Evolutionary conservation across 2,888 invertebrate species (phyloP), one percentile per base, ranked within the genome.

Genomic region (Pseudeuparius sepicola): DNA sequence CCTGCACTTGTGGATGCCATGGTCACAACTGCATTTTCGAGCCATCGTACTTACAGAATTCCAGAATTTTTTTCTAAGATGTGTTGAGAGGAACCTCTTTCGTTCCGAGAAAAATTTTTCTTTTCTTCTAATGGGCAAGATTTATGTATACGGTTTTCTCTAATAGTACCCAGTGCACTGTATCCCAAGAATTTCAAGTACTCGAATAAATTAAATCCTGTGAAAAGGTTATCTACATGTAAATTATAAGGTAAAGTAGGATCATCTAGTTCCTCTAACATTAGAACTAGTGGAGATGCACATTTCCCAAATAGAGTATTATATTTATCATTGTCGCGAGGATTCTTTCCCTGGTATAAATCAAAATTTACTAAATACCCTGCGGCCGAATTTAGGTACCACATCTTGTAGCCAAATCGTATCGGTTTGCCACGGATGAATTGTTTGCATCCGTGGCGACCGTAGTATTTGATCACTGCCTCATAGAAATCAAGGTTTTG

Each of bases 1-100:
- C 37, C 35, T 18, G 12, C 7, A 31, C n/a, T 13, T 23, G 37
- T 37, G n/a, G 37, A 40, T 13, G 37, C 40, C 15, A 29, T 14
- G 5, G 37, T 40, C 7, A 40, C 40, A 6, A 34, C 27, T 7
- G 12, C 20, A 16, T 37, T 37, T 17, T 40, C 29, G 4, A 26
- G 4, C 37, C 37, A 31, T 16, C 31, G 15, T 14, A 32, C 25
- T 7, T 32, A 4, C 2, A 37, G 9, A 16, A 37, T 41, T 10
- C 43, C 41, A 33, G 13, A 9, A 23, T 10, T 24, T 37, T 24
- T 37, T 5, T 33, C 32, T 17, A 28, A 15, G 16, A 26, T 14
- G 11, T 24, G 9, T 6, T 33, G 15, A 29, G 10, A 27, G 14
- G 9, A 20, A 11, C 36, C 36, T 30, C 33, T 40, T 36, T 35